Conservation (phyloP, 2,113 vertebrate genomes). For the Porphyrio hochstetteri region DNA sequence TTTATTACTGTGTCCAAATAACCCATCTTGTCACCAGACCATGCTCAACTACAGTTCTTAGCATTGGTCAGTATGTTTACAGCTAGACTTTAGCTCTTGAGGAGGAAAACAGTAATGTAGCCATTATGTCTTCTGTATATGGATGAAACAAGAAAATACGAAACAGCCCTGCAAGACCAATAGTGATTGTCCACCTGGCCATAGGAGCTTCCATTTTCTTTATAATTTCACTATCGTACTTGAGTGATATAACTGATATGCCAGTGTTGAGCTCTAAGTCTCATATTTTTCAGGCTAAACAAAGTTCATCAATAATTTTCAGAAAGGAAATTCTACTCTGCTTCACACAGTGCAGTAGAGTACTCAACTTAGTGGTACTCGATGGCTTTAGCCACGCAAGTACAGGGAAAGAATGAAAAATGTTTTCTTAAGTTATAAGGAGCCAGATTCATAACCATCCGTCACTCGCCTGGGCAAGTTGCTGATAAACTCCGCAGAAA, state of each 20-base stretch:
- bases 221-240: slow-evolving; percentile 25
- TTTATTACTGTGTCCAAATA: neutral
- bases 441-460: slow-evolving; percentile 82
- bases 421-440: slow-evolving; percentile 74
- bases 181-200: slow-evolving; percentile 3
- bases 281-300: slow-evolving; percentile 27
- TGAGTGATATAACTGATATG: slow-evolving; percentile 26
- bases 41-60: neutral
- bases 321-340: slow-evolving; percentile 54
- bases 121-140: neutral
- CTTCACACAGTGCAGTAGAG: slow-evolving; percentile 37
- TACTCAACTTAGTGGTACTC: slow-evolving; percentile 54
- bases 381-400: slow-evolving; percentile 59
- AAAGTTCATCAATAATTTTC: slow-evolving; percentile 62
- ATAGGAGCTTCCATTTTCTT: slow-evolving; percentile 35
- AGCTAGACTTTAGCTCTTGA: neutral
- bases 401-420: slow-evolving; percentile 75
- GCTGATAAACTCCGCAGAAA: slow-evolving; percentile 81
- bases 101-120: neutral
- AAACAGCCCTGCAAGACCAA: neutral
- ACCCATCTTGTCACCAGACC: neutral
- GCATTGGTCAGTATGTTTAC: neutral
- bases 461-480: slow-evolving; percentile 79
- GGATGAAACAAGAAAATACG: neutral
- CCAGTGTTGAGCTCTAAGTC: neutral